phyloP scores from a whole-genome alignment of 1,140 invertebrate genomes.

The Drosophila pseudoananassae region DNA sequence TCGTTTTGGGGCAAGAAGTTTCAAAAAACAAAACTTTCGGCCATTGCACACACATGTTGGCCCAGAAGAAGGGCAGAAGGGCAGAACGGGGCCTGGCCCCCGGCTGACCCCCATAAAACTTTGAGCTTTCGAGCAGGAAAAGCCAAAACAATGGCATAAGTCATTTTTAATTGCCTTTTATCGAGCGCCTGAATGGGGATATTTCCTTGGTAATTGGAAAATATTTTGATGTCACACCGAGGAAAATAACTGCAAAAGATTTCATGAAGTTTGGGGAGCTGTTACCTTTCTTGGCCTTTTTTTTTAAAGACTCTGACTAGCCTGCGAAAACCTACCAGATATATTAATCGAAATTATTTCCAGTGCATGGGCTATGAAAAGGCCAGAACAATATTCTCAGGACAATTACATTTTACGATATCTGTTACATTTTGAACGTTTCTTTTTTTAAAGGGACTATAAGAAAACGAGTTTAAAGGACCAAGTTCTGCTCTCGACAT shows the following conservation, averaged over 20 bases:
- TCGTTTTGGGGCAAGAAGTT: constrained; percentile 15
- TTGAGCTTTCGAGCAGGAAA: constrained; percentile 21
- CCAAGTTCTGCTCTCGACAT: neutral
- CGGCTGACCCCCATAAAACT: constrained; percentile 39
- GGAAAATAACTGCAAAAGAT: neutral
- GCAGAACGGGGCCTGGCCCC: neutral
- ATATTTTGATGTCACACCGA: constrained; percentile 30
- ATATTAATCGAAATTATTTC: no score
- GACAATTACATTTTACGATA: constrained; percentile 1
- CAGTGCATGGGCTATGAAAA: neutral
- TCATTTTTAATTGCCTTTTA: constrained; percentile 67
- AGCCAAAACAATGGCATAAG: constrained; percentile 54
- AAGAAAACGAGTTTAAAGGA: neutral
- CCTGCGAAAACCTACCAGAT: no score
- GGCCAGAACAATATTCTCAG: neutral
- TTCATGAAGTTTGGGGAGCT: no score
- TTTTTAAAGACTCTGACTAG: no score
- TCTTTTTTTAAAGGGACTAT: neutral
- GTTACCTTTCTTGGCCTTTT: no score
- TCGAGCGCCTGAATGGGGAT: constrained; percentile 50
- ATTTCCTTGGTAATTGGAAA: constrained; percentile 61
- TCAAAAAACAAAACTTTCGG: constrained; percentile 27
- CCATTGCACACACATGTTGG: constrained; percentile 37
- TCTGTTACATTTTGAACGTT: neutral
- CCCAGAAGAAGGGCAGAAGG: neutral